Evolutionary conservation across 2,888 invertebrate species (phyloP), one percentile per base, ranked within the genome.

Genomic region (Stenolophus ochropezus): DNA sequence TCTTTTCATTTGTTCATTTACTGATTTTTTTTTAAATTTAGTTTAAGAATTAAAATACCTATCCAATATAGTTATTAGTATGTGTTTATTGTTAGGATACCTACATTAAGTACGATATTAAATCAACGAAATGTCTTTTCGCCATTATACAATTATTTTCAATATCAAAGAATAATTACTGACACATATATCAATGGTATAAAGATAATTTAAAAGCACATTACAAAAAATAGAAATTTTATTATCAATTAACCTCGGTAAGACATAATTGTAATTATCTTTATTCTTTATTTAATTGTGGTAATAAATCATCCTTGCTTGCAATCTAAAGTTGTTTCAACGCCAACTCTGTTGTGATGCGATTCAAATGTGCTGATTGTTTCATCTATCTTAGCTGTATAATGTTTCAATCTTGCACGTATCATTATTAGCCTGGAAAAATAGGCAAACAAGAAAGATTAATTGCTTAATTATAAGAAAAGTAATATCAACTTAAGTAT

Each of bases 301-400:
- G 27, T 8, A 18, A 71, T 71, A 71, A 47, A 71, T 71, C 71
- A 71, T 71, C 47, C 8, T 3, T 71, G 18, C 71, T n/a, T n/a
- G n/a, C n/a, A n/a, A n/a, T n/a, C 33, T 71, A 42, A 71, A 18
- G 20, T 6, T 49, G 47, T 71, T 71, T 42, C 71, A 71, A 71
- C 71, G 47, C n/a, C n/a, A n/a, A n/a, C n/a, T n/a, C n/a, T n/a
- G n/a, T n/a, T n/a, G 33, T 42, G 33, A 11, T 42, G 4, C 33
- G 5, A 33, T 42, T 11, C 33, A 42, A 11, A 42, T 11, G 8
- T 42, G 11, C 5, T 11, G 33, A 42, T 42, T 42, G 11, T 42
- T 42, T 11, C 2, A 42, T 42, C 33, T 11, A 42, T 42, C 33
- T 42, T 42, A 11, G 33, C 33, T 42, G 6, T 11, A 42, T 42